These are phyloP conservation scores for Gryon sp. DNA, from an alignment of 1,140 invertebrate genomes.

Conservation along the genomic window DNA sequence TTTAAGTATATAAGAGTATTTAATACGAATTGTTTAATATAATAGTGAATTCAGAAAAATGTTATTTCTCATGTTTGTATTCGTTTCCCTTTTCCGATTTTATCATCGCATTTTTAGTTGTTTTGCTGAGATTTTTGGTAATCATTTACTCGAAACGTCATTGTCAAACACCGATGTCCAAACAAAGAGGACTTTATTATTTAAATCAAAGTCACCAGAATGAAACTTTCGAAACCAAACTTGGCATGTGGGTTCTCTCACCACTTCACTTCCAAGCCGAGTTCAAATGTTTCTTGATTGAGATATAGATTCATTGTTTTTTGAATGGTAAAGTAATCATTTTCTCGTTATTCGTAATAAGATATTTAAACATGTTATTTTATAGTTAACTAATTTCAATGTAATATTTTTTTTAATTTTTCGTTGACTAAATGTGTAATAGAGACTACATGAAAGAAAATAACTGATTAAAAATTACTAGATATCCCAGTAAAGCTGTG, in stretches of 20 bases:
- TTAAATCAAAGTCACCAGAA: constrained; percentile 59
- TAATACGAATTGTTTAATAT: too few species aligned
- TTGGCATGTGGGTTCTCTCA: constrained; percentile 58
- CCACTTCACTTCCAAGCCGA: constrained; percentile 53
- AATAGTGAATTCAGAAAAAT: too few species aligned
- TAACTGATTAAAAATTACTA: too few species aligned
- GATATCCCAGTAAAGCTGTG: too few species aligned
- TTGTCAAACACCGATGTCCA: constrained; percentile 56
- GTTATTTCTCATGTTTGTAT: too few species aligned
- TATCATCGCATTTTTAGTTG: neutral
- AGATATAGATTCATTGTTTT: constrained; percentile 49
- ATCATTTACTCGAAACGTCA: constrained; percentile 48
- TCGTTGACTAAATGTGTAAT: too few species aligned
- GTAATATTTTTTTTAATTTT: too few species aligned
- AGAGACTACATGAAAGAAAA: too few species aligned
- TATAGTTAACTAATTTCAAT: too few species aligned
- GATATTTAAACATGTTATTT: too few species aligned
- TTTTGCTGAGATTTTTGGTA: constrained; percentile 11
- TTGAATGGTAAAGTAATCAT: constrained; percentile 19
- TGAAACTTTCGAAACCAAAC: constrained; percentile 58
- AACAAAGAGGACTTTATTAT: constrained; percentile 62
- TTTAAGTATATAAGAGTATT: too few species aligned
- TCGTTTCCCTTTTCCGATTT: too few species aligned
- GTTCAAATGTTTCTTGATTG: constrained; percentile 57
- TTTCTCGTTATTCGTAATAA: constrained; percentile 21